phyloP scores from a whole-genome alignment of 2,888 invertebrate genomes.

The Polietes domitor region DNA sequence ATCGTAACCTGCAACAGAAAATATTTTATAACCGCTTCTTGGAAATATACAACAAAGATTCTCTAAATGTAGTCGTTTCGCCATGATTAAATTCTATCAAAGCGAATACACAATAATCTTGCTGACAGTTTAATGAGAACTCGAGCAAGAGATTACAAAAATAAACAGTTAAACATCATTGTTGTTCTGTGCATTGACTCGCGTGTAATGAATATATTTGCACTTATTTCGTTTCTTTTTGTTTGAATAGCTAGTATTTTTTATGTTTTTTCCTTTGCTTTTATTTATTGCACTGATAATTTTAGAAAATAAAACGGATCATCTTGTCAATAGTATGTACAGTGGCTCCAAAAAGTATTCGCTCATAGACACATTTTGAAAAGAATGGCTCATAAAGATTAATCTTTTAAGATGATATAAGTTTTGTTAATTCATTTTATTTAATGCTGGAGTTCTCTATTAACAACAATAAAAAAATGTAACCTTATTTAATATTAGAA shows the following conservation, averaged over 20 bases:
- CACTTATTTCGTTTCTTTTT: not conserved
- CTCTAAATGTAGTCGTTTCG: slow-evolving; percentile 55
- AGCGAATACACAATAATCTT: slow-evolving; percentile 21
- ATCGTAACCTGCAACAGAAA: slow-evolving; percentile 71
- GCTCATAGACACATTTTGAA: too few species aligned
- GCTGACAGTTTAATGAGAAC: slow-evolving; percentile 37
- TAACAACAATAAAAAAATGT: too few species aligned
- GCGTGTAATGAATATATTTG: not conserved
- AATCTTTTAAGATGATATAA: too few species aligned
- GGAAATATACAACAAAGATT: slow-evolving; percentile 68
- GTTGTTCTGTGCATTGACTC: not conserved
- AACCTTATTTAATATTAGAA: too few species aligned
- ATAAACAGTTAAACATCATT: slow-evolving; percentile 48
- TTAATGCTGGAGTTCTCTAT: too few species aligned
- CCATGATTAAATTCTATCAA: slow-evolving; percentile 37
- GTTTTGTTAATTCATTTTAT: too few species aligned
- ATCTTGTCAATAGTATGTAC: too few species aligned
- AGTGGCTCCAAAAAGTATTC: too few species aligned
- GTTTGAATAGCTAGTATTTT: not conserved
- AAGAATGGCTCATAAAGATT: too few species aligned
- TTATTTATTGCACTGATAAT: not conserved
- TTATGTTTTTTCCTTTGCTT: not conserved
- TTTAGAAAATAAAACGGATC: not conserved
- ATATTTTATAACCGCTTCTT: slow-evolving; percentile 68
- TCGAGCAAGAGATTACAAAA: slow-evolving; percentile 45